Evolutionary conservation across 2,797 vertebrate species (phyloP), one percentile per base, ranked within the genome.

Genomic region (Chrosomus eos): DNA sequence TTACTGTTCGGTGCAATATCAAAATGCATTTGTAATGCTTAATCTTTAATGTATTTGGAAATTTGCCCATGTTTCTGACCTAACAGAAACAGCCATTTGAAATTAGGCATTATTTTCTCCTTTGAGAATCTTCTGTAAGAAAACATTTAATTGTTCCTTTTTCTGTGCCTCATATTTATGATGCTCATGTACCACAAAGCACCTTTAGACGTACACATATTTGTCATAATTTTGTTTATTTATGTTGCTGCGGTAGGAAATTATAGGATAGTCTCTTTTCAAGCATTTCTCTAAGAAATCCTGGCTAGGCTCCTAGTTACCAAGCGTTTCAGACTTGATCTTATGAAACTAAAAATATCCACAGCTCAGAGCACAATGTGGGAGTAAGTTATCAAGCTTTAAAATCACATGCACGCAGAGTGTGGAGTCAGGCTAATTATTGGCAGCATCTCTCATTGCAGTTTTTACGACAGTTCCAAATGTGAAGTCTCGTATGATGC

Each of bases 21-120:
- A 88, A 89, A 91, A 89, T 92, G 93, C 89, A 92, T 93, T 90
- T 92, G 93, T 91, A 92, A 92, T 91, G 90, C 90, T 91, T 89
- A 90, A 90, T 91, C 89, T 72, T 90, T 94, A 94, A 94, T 93
- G 90, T 85, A 89, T 90, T 91, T 88, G 87, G 88, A 92, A 88
- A 89, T 86, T 88, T 92, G 91, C 93, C 91, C 91, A 87, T 91
- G 90, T 92, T 91, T 90, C 89, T 87, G 83, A 88, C 92, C 88
- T 86, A 73, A 82, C 87, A 86, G 87, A 88, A 85, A 89, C 89
- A 81, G 70, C 75, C 82, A 79, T 87, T 86, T 45, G 80, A 89
- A 31, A 60, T 38, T 14, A 45, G 38, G 7, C 38, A 71, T 48
- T 33, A 19, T 70, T 80, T 76, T 84, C 28, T 66, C 36, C 21